Evolutionary conservation across 2,113 vertebrate species (phyloP), one percentile per base, ranked within the genome.

Genomic region (Toxotes jaculatrix): DNA sequence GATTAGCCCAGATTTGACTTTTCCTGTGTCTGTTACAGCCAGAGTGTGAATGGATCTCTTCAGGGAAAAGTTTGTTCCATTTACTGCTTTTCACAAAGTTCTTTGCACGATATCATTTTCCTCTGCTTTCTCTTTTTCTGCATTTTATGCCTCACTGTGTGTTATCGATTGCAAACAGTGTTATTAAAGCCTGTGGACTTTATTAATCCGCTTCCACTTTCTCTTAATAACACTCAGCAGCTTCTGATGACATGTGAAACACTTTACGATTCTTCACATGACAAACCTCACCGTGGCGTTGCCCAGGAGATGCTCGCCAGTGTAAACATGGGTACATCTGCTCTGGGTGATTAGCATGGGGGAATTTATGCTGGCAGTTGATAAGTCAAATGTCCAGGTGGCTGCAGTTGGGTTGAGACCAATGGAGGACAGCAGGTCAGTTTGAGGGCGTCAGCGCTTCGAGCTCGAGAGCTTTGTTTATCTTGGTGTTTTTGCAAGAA

Each of bases 351-450:
- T 85, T 73, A 83, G 56, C 77, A 83, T 80, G 11, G 1, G 1
- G 5, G 13, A 83, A 62, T 61, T 42, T 31, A 62, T 80, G 83
- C 73, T 86, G 87, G 80, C 87, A 53, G 59, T 51, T 32, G 77
- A 88, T 86, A 19, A 88, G 64, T 83, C 67, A 31, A 83, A 53
- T 43, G 56, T 80, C 83, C 87, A 83, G 83, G 71, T 88, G 86
- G 79, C 82, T 56, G 67, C 63, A n/a, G 49, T 5, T 47, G 73
- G 77, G 42, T 40, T 7, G 23, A 55, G n/a, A 34, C 38, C 66
- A 56, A 1, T 1, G 40, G 49, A 4, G 4, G 31, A 11, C 34
- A 42, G 13, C 13, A 55, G 59, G 9, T 59, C 5, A 4, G 2
- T 21, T 1, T 5, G 13, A 69, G 34, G 42, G 14, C 59, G n/a